Percentiles rank a stretch among this genome's conserved stretches.
Evolutionary conservation across 2,888 invertebrate genomes (phyloP).

Genomic region (Merodon equestris): DNA sequence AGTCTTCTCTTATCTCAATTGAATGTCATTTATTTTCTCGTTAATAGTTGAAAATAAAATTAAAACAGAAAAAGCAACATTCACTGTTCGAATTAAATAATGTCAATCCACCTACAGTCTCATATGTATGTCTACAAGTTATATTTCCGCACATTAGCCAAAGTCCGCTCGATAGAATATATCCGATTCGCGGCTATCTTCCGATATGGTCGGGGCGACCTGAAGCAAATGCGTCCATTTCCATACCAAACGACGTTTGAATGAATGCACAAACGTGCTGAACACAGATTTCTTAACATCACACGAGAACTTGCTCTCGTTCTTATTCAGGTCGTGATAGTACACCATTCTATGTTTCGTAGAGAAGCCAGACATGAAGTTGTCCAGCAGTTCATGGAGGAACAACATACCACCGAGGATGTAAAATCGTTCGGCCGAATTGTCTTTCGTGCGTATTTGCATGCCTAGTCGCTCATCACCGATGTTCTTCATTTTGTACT

Average conservation of each 20-base stretch:
- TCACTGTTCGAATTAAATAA: too few relatives aligned
- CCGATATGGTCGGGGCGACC: constrained; percentile 73
- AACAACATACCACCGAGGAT: constrained; percentile 77
- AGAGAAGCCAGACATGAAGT: constrained; percentile 73
- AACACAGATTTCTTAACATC: constrained; percentile 70
- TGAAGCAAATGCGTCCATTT: constrained; percentile 77
- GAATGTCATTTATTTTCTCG: too few relatives aligned
- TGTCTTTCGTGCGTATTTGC: constrained; percentile 72
- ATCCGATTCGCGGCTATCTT: constrained; percentile 8
- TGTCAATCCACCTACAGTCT: too few relatives aligned
- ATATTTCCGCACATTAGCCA: too few relatives aligned
- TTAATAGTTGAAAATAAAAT: too few relatives aligned
- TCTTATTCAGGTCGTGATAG: constrained; percentile 72
- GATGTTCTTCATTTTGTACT: constrained; percentile 76
- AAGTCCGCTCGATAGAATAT: constrained; percentile 70
- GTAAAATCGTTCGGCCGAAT: constrained; percentile 74
- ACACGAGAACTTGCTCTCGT: too few relatives aligned
- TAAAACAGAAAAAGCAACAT: too few relatives aligned
- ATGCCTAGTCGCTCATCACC: constrained; percentile 74
- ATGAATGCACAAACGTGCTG: constrained; percentile 76
- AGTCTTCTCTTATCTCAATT: too few relatives aligned
- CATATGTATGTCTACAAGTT: too few relatives aligned
- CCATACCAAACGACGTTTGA: constrained; percentile 74
- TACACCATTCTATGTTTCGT: constrained; percentile 73
- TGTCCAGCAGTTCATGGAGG: constrained; percentile 74